Conservation (phyloP, 2,888 invertebrate genomes). For the Drepana falcataria region DNA sequence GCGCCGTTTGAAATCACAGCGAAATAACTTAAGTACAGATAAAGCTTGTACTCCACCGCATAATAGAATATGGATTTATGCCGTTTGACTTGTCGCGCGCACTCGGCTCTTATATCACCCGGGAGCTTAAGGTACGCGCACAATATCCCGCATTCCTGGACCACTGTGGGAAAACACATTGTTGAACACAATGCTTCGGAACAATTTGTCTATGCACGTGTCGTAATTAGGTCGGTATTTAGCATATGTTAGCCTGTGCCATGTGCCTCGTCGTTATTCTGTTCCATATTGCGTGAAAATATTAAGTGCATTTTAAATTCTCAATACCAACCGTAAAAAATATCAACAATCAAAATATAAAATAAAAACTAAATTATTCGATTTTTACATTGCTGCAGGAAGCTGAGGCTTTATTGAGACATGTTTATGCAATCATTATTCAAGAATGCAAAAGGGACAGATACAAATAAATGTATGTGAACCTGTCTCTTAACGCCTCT, state of each 20-base stretch:
- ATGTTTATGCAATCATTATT: too few species aligned
- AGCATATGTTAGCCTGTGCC: background rate
- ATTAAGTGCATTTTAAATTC: too few species aligned
- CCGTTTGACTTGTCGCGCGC: conserved; percentile 1
- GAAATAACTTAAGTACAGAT: background rate
- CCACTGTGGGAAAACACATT: conserved; percentile 17
- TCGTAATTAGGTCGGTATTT: conserved; percentile 3
- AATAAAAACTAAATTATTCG: too few species aligned
- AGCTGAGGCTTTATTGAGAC: too few species aligned
- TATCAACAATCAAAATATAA: too few species aligned
- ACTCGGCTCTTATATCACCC: background rate
- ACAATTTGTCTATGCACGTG: background rate
- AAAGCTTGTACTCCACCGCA: background rate
- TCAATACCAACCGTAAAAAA: too few species aligned
- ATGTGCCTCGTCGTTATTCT: too few species aligned
- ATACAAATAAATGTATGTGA: too few species aligned
- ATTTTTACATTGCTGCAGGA: too few species aligned
- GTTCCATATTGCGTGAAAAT: too few species aligned
- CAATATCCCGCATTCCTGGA: conserved; percentile 24
- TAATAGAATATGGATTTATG: background rate
- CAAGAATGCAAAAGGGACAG: too few species aligned
- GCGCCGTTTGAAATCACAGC: background rate
- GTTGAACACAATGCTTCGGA: conserved; percentile 11
- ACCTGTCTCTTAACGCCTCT: too few species aligned
- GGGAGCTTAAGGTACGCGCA: conserved; percentile 1